Conservation (phyloP, 2,888 invertebrate species). For the Ischnura elegans region DNA sequence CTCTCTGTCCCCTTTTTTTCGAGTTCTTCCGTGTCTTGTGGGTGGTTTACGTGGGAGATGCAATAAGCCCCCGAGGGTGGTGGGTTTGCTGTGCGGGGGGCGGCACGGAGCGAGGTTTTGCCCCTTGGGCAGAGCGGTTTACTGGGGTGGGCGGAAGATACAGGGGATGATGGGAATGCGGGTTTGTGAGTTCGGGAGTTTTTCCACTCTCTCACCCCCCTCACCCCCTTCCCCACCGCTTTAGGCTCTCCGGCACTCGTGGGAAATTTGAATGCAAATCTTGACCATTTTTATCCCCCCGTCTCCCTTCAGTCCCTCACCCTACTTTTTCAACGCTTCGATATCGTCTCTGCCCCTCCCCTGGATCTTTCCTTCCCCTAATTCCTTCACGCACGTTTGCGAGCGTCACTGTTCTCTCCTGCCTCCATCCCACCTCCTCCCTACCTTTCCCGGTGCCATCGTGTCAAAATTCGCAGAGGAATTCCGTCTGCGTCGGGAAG, state of each 20-base stretch:
- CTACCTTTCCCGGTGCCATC: background rate
- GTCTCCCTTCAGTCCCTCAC: background rate
- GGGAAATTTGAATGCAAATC: constrained; percentile 67
- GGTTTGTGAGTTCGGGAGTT: background rate
- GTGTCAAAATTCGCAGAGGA: background rate
- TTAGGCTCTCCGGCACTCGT: constrained; percentile 45
- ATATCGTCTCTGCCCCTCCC: background rate
- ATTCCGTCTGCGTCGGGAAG: background rate
- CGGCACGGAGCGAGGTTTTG: no score
- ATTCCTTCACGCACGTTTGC: background rate
- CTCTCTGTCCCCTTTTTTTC: background rate
- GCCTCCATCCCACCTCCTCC: background rate
- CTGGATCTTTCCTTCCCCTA: background rate
- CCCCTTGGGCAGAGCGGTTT: background rate
- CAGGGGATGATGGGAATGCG: background rate
- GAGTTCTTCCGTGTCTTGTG: background rate
- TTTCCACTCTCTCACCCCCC: no score
- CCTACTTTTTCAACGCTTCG: background rate
- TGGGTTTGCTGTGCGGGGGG: background rate
- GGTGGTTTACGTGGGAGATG: background rate
- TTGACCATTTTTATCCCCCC: constrained; percentile 29
- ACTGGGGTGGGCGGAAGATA: background rate
- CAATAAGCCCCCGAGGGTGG: background rate
- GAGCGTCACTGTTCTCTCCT: background rate
- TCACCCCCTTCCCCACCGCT: background rate